phyloP scores from a whole-genome alignment of 2,797 vertebrate genomes.

The Dryobates pubescens region DNA sequence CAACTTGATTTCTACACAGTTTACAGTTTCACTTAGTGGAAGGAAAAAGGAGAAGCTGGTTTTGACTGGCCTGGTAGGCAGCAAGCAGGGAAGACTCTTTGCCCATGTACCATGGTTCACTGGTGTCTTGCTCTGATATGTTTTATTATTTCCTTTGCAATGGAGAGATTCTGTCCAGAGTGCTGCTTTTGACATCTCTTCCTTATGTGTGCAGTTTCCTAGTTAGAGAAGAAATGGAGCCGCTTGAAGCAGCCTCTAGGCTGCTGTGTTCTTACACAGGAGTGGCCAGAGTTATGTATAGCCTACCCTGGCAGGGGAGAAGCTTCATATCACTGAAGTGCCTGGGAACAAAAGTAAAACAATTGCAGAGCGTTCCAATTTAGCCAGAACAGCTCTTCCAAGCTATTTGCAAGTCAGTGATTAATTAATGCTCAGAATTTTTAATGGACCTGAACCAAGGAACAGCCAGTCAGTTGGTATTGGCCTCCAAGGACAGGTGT shows the following conservation, averaged over 20 bases:
- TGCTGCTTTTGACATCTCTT: slow-evolving; percentile 50
- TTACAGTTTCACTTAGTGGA: neutral
- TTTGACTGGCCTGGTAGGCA: neutral
- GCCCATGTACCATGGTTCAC: neutral
- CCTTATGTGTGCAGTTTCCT: slow-evolving; percentile 44
- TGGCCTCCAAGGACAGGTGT: slow-evolving; percentile 44
- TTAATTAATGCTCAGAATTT: slow-evolving; percentile 60
- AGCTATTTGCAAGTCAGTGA: slow-evolving; percentile 61
- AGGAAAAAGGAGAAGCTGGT: neutral
- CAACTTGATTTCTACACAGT: slow-evolving; percentile 13
- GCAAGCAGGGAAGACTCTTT: neutral
- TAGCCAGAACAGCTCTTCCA: slow-evolving; percentile 17
- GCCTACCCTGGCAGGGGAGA: neutral
- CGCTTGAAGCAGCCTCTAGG: slow-evolving; percentile 34
- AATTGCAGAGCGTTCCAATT: slow-evolving; percentile 11
- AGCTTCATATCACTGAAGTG: neutral
- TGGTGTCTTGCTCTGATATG: slow-evolving; percentile 7
- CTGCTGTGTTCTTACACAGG: neutral
- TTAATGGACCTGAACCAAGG: slow-evolving; percentile 62
- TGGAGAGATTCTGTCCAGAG: slow-evolving; percentile 26
- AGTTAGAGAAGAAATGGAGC: slow-evolving; percentile 62
- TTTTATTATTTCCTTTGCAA: slow-evolving; percentile 24
- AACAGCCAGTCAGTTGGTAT: slow-evolving; percentile 42
- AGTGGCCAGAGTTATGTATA: neutral
- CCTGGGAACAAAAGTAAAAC: slow-evolving; percentile 26